Evolutionary conservation across 2,888 invertebrate genomes (phyloP).

Genomic region (Tetropium fuscum): DNA sequence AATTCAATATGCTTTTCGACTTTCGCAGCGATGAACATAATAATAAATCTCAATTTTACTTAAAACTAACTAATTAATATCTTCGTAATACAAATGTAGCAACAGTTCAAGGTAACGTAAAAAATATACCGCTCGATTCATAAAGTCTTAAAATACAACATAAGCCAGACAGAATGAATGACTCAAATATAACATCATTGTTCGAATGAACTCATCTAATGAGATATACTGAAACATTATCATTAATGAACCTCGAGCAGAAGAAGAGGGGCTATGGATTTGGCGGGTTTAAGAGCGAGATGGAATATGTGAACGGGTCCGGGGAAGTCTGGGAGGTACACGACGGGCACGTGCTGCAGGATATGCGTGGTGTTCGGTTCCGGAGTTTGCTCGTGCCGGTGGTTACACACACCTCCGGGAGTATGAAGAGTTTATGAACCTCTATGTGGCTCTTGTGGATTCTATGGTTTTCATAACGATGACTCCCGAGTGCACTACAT

Average conservation of each 20-base stretch:
- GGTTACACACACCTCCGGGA: constrained; percentile 65
- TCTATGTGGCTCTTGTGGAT: constrained; percentile 48
- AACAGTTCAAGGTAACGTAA: too few relatives aligned
- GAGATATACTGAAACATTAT: constrained; percentile 42
- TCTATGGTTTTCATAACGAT: constrained; percentile 49
- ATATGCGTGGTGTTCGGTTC: constrained; percentile 66
- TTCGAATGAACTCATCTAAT: constrained; percentile 47
- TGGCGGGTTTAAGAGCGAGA: constrained; percentile 29
- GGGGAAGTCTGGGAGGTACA: constrained; percentile 23
- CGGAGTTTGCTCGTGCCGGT: constrained; percentile 65
- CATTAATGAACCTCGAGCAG: constrained; percentile 40
- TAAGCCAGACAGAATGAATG: constrained; percentile 47
- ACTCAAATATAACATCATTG: constrained; percentile 46
- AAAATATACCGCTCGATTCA: too few relatives aligned
- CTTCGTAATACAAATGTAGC: too few relatives aligned
- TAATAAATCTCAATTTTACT: too few relatives aligned
- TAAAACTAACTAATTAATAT: too few relatives aligned
- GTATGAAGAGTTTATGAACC: constrained; percentile 63
- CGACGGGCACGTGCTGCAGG: constrained; percentile 64
- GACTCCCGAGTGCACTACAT: constrained; percentile 46
- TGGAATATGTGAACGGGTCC: constrained; percentile 20
- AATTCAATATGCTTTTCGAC: too few relatives aligned
- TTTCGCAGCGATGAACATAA: too few relatives aligned
- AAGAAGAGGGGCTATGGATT: constrained; percentile 26
- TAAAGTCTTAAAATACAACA: constrained; percentile 36